Percentiles rank a stretch among this genome's conserved stretches.
Evolutionary conservation across 2,888 invertebrate species (phyloP).

Genomic region (Selenia dentaria): DNA sequence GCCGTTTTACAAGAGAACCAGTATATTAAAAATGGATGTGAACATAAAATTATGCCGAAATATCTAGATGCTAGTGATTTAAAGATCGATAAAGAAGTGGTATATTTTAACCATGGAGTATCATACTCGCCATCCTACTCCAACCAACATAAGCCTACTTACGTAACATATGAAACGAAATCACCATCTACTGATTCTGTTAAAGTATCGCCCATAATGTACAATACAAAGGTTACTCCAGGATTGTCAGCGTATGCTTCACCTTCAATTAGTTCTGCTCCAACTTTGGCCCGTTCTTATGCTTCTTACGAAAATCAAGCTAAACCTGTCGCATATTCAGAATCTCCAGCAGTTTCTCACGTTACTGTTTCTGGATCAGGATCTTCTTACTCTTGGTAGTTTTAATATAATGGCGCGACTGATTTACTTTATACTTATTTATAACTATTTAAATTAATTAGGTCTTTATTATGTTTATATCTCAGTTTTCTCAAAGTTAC

Average conservation of each 20-base stretch:
- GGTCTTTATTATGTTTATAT: too few relatives aligned
- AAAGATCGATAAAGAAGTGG: conserved; percentile 37
- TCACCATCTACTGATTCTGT: conserved; percentile 27
- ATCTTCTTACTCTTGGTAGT: conserved; percentile 55
- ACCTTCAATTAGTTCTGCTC: conserved; percentile 7
- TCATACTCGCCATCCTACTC: conserved; percentile 6
- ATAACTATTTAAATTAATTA: too few relatives aligned
- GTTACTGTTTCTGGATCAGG: conserved; percentile 50
- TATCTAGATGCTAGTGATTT: conserved; percentile 35
- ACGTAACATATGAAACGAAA: not conserved
- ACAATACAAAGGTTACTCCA: conserved; percentile 32
- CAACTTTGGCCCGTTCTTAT: not conserved
- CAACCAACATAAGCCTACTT: not conserved
- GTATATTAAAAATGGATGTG: conserved; percentile 32
- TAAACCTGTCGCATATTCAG: conserved; percentile 41
- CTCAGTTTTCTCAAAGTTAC: too few relatives aligned
- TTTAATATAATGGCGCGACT: conserved; percentile 47
- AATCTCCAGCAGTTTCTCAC: conserved; percentile 49
- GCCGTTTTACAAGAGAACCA: conserved; percentile 36
- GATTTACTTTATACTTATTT: conserved; percentile 44
- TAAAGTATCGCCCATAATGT: conserved; percentile 25
- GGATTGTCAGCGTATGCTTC: conserved; percentile 39
- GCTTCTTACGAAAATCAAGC: not conserved
- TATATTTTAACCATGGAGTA: not conserved
- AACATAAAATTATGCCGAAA: conserved; percentile 29